Percentiles rank a stretch among this genome's conserved stretches.
These are phyloP conservation scores for Phalacrocorax brasilianus DNA, from an alignment of 2,113 vertebrate genomes.

Conservation along the genomic window DNA sequence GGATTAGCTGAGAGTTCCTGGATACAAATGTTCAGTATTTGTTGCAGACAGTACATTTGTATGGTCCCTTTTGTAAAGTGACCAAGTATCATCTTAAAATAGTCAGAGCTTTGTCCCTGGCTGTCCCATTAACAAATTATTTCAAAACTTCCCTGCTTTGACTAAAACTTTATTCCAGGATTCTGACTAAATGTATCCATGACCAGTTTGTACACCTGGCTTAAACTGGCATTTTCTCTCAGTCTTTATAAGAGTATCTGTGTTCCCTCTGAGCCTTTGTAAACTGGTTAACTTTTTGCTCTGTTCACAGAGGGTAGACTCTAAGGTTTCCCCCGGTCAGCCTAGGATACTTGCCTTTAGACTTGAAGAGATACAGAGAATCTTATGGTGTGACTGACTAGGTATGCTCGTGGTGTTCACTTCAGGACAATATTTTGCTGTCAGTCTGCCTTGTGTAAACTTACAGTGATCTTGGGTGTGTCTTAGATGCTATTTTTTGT, in stretches of 20 bases:
- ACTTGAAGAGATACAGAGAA: neutral
- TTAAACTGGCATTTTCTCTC: neutral
- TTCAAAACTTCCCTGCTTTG: neutral
- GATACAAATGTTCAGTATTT: neutral
- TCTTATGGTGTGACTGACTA: neutral
- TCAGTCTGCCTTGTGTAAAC: neutral
- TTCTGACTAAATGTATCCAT: neutral
- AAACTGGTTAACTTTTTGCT: neutral
- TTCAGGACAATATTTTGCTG: neutral
- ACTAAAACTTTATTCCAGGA: neutral
- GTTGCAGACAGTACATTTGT: neutral
- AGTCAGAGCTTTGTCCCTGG: neutral
- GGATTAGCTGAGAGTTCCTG: neutral
- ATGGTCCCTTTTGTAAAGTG: neutral
- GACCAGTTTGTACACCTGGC: neutral
- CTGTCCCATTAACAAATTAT: neutral
- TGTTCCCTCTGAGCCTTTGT: neutral
- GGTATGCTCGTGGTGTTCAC: neutral
- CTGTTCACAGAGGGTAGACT: rapidly evolving
- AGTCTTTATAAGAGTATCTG: neutral
- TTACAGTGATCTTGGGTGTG: neutral
- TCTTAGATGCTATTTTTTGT: neutral
- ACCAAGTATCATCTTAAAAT: neutral
- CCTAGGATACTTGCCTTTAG: neutral
- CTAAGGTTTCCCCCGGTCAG: neutral